Evolutionary conservation across 2,113 vertebrate genomes (phyloP), one percentile per base, ranked within the genome.

Genomic region (Melanotaenia duboulayi): DNA sequence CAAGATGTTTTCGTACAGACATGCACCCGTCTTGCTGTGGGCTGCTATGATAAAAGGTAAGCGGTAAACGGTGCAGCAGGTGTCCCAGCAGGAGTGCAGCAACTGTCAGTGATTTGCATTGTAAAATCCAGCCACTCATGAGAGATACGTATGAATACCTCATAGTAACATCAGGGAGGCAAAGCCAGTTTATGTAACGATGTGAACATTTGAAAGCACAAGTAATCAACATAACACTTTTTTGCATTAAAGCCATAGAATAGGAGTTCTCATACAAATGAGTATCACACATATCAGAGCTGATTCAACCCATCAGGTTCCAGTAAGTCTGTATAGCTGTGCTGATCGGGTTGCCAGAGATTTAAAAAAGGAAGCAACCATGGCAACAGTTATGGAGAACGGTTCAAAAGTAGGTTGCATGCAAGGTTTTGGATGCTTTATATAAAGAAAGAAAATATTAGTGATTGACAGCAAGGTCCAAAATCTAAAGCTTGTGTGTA

Each of bases 31-130:
- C 32, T 35, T 35, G 32, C 32, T 35, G 32, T 35, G 32, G 32
- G 32, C 32, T 35, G 32, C 8, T 5, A 61, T 58, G 35, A 44
- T 23, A n/a, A 57, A 42, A 42, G 13, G 14, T 42, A 1, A 35
- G 12, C 14, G 40, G 40, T 42, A 14, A 42, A 42, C 40, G 12
- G 40, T 42, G 40, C 12, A 16, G 40, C 40, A 42, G 39, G 69
- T 56, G 64, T 67, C 72, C 25, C 63, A 58, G 79, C 73, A 65
- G 59, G 66, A 69, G 74, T 25, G 60, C 25, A 52, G 76, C 49
- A 74, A 71, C 39, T 39, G 42, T 67, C 12, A 0, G 59, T 49
- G 40, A 60, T 70, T 23, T 54, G 44, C 71, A 81, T 32, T 42
- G 23, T 24, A 22, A 62, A 75, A 64, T 16, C 44, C 13, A 76